Base-by-base conservation (phyloP, 2,888 invertebrate genomes). In the Thecocarcelia acutangulata region DNA sequence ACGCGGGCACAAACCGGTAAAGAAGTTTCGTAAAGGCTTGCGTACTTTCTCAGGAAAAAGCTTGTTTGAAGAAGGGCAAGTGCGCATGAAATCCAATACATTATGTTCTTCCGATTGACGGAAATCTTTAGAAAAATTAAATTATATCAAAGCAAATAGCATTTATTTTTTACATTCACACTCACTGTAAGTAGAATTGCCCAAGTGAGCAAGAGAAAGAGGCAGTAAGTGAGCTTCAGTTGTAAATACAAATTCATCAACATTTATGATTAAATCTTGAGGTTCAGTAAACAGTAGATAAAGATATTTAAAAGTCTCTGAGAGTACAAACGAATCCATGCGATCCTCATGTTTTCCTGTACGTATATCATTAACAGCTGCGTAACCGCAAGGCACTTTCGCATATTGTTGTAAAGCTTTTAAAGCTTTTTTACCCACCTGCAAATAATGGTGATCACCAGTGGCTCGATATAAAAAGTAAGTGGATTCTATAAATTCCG, bases 271-370 rank as follows among this genome's bases (percentile, higher is more conserved):
- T 61, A 97, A 91, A 87, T 98, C 98, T 40, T 93, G 94, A 70
- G 96, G 95, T 85, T 98, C 96, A 42, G 97, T 94, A 90, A 99
- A 99, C 75, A 99, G 91, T 89, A 99, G 93, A 91, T 95, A 99
- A 11, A 99, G 92, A 90, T 99, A 99, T 91, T 99, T 99, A 88
- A 99, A 96, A 0, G 99, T 99, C 92, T 99, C 99, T 0, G 99
- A 97, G 1, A 99, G 92, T 0, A 99, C 97, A 91, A 97, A 99
- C 0, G 98, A 98, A 90, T 99, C 99, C 98, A 99, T 98, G 84
- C 98, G 94, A 88, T 99, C 98, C 89, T 98, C 98, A 87, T 97
- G 97, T 78, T 94, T 93, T 33, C 96, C 94, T 0, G 97, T 97
- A 56, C 97, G 93, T 1, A 98, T 96, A 91, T 98, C 98, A 87